Base-by-base conservation (phyloP, 2,113 vertebrate genomes). In the Chrysemys picta region DNA sequence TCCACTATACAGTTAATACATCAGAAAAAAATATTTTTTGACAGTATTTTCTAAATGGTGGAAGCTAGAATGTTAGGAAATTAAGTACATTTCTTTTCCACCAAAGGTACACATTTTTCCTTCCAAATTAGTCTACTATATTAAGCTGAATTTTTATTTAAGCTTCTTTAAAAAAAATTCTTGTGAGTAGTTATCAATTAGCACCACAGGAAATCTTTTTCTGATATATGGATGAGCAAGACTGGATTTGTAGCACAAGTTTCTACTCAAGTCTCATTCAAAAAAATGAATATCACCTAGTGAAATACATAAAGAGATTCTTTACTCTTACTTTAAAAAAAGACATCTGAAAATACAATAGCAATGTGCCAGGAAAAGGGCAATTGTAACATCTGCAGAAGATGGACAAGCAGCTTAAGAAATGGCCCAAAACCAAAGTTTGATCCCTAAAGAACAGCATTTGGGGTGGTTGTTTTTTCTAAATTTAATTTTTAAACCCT, bases 291-390 rank as follows among this genome's bases (percentile, higher is more conserved):
- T 14, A 11, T 5, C 62, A 82, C 29, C 53, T 80, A 78, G 88
- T 88, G 35, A 65, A 35, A 19, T 19, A 86, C 0, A 0, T 0
- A 42, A 38, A n/a, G 8, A 88, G 50, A 0, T 42, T 57, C 35
- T 25, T 52, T 11, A 0, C 0, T 76, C 11, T 1, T 47, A 78
- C 79, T 50, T 50, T 27, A 76, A 81, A 42, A 84, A 84, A 62
- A 1, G 87, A 24, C 84, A 86, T 80, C 0, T 31, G 45, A 83
- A 81, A 82, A 87, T 69, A 1, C n/a, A 91, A 49, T 53, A 53
- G 53, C 53, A 53, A 53, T 53, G 53, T 53, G 53, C 53, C 53
- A 53, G 19, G 53, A 53, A 21, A 21, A 53, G 52, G 42, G 38
- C 84, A 89, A 57, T 54, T 17, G 59, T 42, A 83, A 0, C 35